These are phyloP conservation scores for Sylvilagus floridanus DNA, from an alignment of 2,797 vertebrate genomes.

Conservation along the genomic window DNA sequence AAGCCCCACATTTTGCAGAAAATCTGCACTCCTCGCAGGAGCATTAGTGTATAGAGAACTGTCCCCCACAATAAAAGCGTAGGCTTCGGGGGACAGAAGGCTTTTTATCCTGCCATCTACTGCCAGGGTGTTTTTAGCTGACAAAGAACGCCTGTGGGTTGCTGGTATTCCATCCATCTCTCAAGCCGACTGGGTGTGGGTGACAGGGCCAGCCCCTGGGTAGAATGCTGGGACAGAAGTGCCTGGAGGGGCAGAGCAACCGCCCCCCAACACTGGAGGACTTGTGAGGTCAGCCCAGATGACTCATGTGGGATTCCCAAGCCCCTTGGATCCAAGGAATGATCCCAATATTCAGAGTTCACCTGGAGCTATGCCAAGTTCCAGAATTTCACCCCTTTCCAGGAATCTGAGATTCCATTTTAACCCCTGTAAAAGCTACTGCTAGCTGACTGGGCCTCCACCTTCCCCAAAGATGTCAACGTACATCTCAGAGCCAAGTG, in stretches of 20 bases:
- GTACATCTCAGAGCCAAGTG: not conserved
- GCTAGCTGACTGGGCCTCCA: not conserved
- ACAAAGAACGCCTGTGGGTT: constrained; percentile 81
- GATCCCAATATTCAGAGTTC: not conserved
- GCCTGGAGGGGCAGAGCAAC: not conserved
- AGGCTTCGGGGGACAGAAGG: constrained; percentile 77
- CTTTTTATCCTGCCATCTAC: constrained; percentile 71
- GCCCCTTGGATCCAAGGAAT: not conserved
- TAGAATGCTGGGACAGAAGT: constrained; percentile 60
- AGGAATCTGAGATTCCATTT: not conserved
- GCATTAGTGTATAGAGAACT: constrained; percentile 63
- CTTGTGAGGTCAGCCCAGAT: not conserved
- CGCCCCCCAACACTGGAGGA: not conserved
- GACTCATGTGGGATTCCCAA: not conserved
- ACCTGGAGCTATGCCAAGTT: not conserved
- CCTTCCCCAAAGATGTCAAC: not conserved
- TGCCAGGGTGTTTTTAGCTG: constrained; percentile 80
- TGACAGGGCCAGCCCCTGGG: constrained; percentile 58
- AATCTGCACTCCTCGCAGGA: constrained; percentile 45
- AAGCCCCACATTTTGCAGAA: constrained; percentile 36
- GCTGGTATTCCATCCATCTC: constrained; percentile 86
- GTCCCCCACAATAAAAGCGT: constrained; percentile 67
- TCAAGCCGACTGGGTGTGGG: constrained; percentile 78
- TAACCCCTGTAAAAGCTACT: not conserved
- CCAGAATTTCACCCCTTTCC: not conserved